Evolutionary conservation across 2,797 vertebrate genomes (phyloP).

Genomic region (Pelodytes ibericus): DNA sequence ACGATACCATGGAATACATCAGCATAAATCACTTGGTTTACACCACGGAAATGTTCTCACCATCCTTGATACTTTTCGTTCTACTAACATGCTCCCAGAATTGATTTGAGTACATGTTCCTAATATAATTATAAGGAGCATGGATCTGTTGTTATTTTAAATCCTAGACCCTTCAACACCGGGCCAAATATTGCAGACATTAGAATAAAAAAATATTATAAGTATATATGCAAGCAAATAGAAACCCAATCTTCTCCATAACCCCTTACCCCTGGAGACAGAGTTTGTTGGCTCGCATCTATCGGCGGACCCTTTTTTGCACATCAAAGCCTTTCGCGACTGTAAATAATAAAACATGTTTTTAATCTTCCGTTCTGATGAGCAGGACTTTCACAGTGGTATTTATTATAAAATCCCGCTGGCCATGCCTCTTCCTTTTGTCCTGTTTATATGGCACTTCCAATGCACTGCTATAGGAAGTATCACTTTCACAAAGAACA

Average conservation of each 20-base stretch:
- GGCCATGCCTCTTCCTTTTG: slow-evolving; percentile 70
- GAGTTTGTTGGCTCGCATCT: slow-evolving; percentile 20
- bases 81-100: neutral
- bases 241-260: slow-evolving; percentile 24
- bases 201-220: slow-evolving; percentile 24
- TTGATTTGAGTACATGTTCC: neutral
- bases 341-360: slow-evolving; percentile 73
- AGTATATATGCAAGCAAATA: slow-evolving; percentile 16
- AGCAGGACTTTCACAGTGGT: slow-evolving; percentile 71
- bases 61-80: neutral
- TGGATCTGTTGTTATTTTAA: neutral
- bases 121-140: neutral
- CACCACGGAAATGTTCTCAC: neutral
- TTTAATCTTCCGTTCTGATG: slow-evolving; percentile 73
- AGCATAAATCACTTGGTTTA: neutral
- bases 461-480: slow-evolving; percentile 64
- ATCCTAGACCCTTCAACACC: neutral
- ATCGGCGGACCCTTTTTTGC: slow-evolving; percentile 61
- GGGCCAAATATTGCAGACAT: neutral
- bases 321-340: slow-evolving; percentile 71
- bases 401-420: slow-evolving; percentile 69
- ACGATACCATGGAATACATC: neutral
- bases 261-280: slow-evolving; percentile 16
- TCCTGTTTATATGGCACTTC: slow-evolving; percentile 70
- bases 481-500: slow-evolving; percentile 67